Base-by-base conservation (phyloP, 2,113 vertebrate genomes). In the Hystrix cristata region DNA sequence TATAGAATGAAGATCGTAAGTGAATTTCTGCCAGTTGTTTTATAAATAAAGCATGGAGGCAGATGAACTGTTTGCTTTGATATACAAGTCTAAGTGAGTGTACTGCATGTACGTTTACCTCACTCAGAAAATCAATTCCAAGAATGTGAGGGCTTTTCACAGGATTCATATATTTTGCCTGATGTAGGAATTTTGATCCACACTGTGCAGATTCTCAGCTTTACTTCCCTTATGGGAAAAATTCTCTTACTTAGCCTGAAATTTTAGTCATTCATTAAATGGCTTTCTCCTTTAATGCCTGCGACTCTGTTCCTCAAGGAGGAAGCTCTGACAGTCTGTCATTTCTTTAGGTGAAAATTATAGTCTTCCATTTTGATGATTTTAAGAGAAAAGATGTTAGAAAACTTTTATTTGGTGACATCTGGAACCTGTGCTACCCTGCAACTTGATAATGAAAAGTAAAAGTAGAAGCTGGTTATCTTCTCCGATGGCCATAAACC, bases 191-290 rank as follows among this genome's bases (percentile, higher is more conserved):
- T 96, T 95, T 92, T 97, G 90, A 97, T 96, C 97, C 96, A 65
- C 27, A 85, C 23, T 96, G 85, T 78, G 34, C 48, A 97, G 88
- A 97, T 97, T 97, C 86, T 97, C 96, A 94, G 82, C 95, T 97
- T 98, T 97, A 95, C 94, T 94, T 97, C 69, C 74, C 92, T 97
- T 95, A 51, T 94, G 72, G 96, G 92, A 96, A 91, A 90, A 97
- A 94, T 96, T 95, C 71, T 95, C 84, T 96, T 97, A 80, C 90
- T 95, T 92, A 85, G 51, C 53, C 43, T 92, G 78, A 90, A 96
- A 94, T 95, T 97, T 97, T 95, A 84, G 67, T 95, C 65, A 90
- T 95, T 96, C 87, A 92, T 95, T 96, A 92, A 95, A 93, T 93
- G 43, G 29, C 57, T 46, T 48, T 92, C 62, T 94, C n/a, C n/a